A percentile compares a stretch with the other conserved stretches of the same genome.
Conservation (phyloP, 2,888 invertebrate genomes). For the Zygogramma bicolorata region DNA sequence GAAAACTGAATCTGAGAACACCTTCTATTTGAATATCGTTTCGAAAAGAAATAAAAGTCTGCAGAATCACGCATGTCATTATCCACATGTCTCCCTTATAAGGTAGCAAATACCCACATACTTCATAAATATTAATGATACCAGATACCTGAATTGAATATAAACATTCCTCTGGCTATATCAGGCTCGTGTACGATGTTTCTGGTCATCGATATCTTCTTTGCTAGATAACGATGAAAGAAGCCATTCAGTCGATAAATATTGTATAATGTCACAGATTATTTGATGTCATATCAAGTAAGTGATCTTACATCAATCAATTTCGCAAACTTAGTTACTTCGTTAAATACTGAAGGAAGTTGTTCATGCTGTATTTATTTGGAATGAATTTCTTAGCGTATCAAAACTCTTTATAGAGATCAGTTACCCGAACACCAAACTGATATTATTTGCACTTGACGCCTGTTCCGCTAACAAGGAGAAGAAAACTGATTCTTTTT, state of each 20-base stretch:
- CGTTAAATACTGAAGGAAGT: too few relatives aligned
- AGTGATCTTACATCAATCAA: not conserved
- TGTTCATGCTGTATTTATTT: too few relatives aligned
- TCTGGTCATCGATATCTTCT: not conserved
- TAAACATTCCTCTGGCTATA: not conserved
- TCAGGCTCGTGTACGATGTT: slow-evolving; percentile 11
- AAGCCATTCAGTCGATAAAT: slow-evolving; percentile 15
- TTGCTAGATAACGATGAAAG: slow-evolving; percentile 14
- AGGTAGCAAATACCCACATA: not conserved
- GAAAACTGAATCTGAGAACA: not conserved
- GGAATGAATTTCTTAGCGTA: too few relatives aligned
- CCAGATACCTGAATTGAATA: not conserved
- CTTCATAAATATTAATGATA: slow-evolving; percentile 6
- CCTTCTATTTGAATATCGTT: not conserved
- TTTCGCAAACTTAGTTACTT: too few relatives aligned
- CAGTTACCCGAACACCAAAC: too few relatives aligned
- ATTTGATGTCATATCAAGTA: slow-evolving; percentile 19
- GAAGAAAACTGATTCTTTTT: too few relatives aligned
- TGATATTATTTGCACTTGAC: too few relatives aligned
- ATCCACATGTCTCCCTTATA: not conserved
- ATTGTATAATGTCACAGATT: slow-evolving; percentile 15
- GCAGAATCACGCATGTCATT: not conserved
- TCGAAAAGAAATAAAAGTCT: not conserved
- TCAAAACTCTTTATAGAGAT: too few relatives aligned
- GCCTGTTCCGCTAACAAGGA: too few relatives aligned